Base-by-base conservation (phyloP, 2,113 vertebrate species). In the Sinosuthora webbiana region DNA sequence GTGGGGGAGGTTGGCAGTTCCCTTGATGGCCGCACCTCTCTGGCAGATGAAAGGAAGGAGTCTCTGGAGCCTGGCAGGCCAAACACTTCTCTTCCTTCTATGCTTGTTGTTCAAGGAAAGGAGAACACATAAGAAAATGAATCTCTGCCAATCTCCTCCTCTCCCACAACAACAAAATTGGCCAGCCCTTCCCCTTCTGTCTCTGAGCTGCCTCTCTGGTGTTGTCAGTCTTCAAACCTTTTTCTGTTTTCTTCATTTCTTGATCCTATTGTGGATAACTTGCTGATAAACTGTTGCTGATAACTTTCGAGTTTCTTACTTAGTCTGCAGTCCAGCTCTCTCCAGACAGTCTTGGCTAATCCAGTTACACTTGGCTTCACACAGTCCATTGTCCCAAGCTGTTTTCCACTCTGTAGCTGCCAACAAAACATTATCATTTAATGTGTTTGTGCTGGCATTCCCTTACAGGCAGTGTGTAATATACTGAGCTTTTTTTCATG, bases 371-470 rank as follows among this genome's bases (percentile, higher is more conserved):
- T 96, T 94, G 94, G 94, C 89, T 96, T 96, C 83, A 74, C 27
- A 5, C 6, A 64, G 67, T 57, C 88, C 71, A 56, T 96, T 93
- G 93, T 97, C 93, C 86, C 82, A 93, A 86, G 88, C 88, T 92
- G 89, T 93, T 96, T 94, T 94, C 93, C 49, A 47, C 49, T 89
- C 77, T 37, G 44, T 80, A 81, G 89, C 80, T 96, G 95, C 93
- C 95, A 96, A 41, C 80, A 89, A 63, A 90, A 87, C 80, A 87
- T 95, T 92, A 95, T 93, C 80, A 81, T 94, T 93, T 93, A 87
- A 90, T 93, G 57, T 87, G 87, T 87, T 95, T 93, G 77, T 80
- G 62, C 93, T 94, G 90, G 70, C 31, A 6, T 90, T 83, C 65
- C 25, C 88, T 92, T 95, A 92, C 75, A 95, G 82, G 82, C 92